Conservation (phyloP, 2,888 invertebrate species). For the Brachypalpus laphriformis region DNA sequence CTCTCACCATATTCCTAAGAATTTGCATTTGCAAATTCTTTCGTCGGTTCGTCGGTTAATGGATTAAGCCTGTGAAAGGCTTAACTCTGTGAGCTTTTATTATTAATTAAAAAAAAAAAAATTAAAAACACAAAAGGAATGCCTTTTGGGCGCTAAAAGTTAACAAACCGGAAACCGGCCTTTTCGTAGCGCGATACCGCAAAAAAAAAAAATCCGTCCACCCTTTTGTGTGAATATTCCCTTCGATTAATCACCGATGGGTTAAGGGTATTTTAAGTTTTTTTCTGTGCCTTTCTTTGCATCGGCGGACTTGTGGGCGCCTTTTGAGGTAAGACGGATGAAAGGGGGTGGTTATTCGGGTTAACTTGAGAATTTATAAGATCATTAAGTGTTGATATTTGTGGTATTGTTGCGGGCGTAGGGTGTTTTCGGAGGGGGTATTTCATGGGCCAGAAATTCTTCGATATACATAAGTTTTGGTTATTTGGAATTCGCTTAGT, state of each 20-base stretch:
- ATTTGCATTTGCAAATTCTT: slow-evolving; percentile 1
- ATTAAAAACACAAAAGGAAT: slow-evolving; percentile 23
- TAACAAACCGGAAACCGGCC: slow-evolving; percentile 49
- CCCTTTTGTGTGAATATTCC: slow-evolving; percentile 31
- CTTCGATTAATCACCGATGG: slow-evolving; percentile 47
- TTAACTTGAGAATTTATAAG: slow-evolving; percentile 53
- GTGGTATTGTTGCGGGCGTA: slow-evolving; percentile 45
- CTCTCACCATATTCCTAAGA: not conserved
- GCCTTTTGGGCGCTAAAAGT: slow-evolving; percentile 7
- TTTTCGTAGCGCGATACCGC: not conserved
- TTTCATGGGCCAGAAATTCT: slow-evolving; percentile 8
- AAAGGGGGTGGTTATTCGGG: not conserved
- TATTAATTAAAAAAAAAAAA: slow-evolving; percentile 54
- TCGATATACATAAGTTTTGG: not conserved
- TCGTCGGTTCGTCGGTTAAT: slow-evolving; percentile 25
- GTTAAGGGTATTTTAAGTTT: slow-evolving; percentile 1
- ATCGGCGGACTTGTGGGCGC: slow-evolving; percentile 15
- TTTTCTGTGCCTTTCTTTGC: not conserved
- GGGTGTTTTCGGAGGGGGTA: slow-evolving; percentile 13
- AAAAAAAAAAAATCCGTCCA: slow-evolving; percentile 11
- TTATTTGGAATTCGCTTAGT: slow-evolving; percentile 32
- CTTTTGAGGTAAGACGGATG: slow-evolving; percentile 11
- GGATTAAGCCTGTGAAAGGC: slow-evolving; percentile 35
- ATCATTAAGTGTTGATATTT: slow-evolving; percentile 63
- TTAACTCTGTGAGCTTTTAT: slow-evolving; percentile 23